Base-by-base conservation (phyloP, 2,888 invertebrate species). In the Tetrapedia diversipes region DNA sequence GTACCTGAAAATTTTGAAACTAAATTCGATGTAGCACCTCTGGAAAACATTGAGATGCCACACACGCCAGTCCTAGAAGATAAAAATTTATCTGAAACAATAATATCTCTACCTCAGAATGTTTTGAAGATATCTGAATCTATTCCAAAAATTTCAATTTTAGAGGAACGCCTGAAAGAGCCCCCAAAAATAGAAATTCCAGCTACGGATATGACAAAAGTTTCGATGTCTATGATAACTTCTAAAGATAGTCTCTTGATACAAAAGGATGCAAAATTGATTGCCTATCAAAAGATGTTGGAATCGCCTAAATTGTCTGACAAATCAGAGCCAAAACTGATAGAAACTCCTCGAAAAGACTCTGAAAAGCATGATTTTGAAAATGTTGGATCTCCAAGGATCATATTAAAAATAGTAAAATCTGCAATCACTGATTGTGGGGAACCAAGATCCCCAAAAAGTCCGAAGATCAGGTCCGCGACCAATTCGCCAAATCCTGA, bases 401-500 rank as follows among this genome's bases (percentile, higher is more conserved):
- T 91, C 43, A 91, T 91, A 34, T 60, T 91, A 10, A 91, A 91
- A 69, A 91, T 91, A 29, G 91, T 90, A 0, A 91, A 91, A 70
- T 91, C 91, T 4, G 91, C 91, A 0, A 88, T 91, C 27, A 81
- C 91, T 3, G 91, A 91, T 54, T 91, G 91, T 43, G 83, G 85
- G 4, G 91, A 91, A 41, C 91, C 90, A 0, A 87, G 90, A 49
- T 91, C 91, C 4, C 91, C 91, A 0, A 91, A 91, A 56, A 91
- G 91, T 67, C 91, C 91, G 0, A 91, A 91, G 79, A 90, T 91
- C 14, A 86, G 90, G 4, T 91, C 91, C 8, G 89, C 90, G 1
- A 85, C 91, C 0, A 90, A 91, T 77, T 91, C 91, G 1, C 91
- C 91, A 1, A 91, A 91, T 81, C 91, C 91, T 0, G 91, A 91